These are phyloP conservation scores for Geophilus truncorum DNA, from an alignment of 2,888 invertebrate genomes.

Conservation along the genomic window DNA sequence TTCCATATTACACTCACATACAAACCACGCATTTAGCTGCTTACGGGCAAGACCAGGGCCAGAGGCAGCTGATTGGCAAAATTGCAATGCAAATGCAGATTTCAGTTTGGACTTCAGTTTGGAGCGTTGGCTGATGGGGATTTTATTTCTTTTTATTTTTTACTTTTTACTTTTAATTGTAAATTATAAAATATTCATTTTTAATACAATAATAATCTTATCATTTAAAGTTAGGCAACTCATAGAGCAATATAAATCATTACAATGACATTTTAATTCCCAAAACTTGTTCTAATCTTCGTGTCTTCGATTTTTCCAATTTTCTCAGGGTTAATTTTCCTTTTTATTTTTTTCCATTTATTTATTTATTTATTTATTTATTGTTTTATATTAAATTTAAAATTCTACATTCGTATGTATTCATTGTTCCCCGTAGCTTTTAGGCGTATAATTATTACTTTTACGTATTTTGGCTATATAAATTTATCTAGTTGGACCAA, in stretches of 20 bases:
- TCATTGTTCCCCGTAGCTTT: background rate
- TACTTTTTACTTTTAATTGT: background rate
- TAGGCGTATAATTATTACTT: background rate
- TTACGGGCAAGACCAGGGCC: too few species aligned
- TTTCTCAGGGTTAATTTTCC: background rate
- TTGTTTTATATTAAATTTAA: background rate
- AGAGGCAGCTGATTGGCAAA: background rate
- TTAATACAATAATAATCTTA: background rate
- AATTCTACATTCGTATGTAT: background rate
- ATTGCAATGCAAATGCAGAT: background rate
- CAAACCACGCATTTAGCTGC: constrained; percentile 52
- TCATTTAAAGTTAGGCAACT: background rate
- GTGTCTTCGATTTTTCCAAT: background rate
- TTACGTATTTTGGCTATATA: background rate
- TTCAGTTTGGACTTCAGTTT: background rate
- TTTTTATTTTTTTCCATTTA: background rate
- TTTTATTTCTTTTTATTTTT: background rate
- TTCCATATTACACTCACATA: constrained; percentile 54
- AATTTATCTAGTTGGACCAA: background rate
- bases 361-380: background rate
- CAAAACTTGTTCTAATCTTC: background rate
- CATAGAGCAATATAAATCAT: background rate
- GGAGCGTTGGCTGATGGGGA: background rate
- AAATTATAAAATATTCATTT: background rate
- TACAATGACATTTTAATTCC: background rate